Evolutionary conservation across 2,888 invertebrate species (phyloP).

Genomic region (Eupithecia vulgata): DNA sequence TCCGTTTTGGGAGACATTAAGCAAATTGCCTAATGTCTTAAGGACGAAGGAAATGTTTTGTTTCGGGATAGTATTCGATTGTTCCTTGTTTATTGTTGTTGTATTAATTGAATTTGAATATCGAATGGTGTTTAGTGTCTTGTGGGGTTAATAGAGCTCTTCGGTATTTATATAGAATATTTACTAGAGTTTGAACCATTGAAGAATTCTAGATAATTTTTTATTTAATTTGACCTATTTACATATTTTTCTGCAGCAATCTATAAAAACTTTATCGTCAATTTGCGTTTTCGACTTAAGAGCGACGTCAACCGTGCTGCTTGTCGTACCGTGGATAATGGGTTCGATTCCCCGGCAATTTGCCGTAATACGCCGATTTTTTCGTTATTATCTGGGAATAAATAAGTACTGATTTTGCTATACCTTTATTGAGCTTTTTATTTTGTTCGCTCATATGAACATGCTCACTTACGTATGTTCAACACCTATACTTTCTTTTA

Average conservation of each 20-base stretch:
- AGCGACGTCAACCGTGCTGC: slow-evolving; percentile 35
- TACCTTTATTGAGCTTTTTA: slow-evolving; percentile 18
- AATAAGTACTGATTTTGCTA: slow-evolving; percentile 6
- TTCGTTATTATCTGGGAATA: slow-evolving; percentile 19
- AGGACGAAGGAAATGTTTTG: slow-evolving; percentile 39
- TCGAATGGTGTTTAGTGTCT: slow-evolving; percentile 24
- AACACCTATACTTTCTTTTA: background rate
- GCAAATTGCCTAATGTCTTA: slow-evolving; percentile 76
- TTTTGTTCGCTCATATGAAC: background rate
- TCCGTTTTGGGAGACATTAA: slow-evolving; percentile 67
- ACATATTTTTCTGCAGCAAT: slow-evolving; percentile 3
- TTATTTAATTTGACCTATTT: background rate
- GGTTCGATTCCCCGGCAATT: slow-evolving; percentile 43
- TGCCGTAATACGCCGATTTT: slow-evolving; percentile 39
- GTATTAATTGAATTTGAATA: slow-evolving; percentile 47
- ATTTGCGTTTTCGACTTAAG: slow-evolving; percentile 34
- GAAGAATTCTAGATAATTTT: background rate
- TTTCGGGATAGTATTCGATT: slow-evolving; percentile 55
- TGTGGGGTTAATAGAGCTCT: slow-evolving; percentile 6
- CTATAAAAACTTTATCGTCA: slow-evolving; percentile 24
- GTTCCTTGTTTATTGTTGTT: slow-evolving; percentile 45
- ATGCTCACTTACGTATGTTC: background rate
- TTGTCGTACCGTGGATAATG: slow-evolving; percentile 43
- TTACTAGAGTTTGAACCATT: background rate
- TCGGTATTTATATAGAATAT: background rate